phyloP scores from a whole-genome alignment of 2,113 vertebrate genomes.

The Aplodontia rufa region DNA sequence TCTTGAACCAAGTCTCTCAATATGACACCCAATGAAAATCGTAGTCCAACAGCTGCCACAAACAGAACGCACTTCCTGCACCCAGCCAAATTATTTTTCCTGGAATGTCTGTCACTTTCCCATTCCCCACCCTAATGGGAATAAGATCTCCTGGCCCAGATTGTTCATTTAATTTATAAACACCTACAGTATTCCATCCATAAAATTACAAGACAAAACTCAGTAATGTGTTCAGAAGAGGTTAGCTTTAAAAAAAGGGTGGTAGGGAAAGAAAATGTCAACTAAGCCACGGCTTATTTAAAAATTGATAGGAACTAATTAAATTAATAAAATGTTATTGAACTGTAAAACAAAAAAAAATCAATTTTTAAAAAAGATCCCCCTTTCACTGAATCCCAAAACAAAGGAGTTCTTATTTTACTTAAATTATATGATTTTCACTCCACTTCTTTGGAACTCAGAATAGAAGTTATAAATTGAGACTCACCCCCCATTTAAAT shows the following conservation, averaged over 20 bases:
- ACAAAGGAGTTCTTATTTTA: constrained; percentile 60
- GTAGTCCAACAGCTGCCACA: background rate
- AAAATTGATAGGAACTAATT: constrained; percentile 79
- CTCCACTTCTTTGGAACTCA: constrained; percentile 6
- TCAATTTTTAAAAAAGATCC: constrained; percentile 38
- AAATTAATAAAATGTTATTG: constrained; percentile 78
- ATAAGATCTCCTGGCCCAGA: background rate
- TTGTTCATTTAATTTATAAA: background rate
- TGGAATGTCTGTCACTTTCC: background rate
- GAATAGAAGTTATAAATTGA: background rate
- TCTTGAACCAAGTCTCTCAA: background rate
- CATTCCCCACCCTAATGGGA: background rate
- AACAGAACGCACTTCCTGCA: background rate
- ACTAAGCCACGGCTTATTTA: constrained; percentile 68
- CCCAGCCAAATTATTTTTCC: background rate
- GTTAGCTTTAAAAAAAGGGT: background rate
- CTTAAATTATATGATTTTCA: constrained; percentile 61
- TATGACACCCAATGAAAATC: accelerated
- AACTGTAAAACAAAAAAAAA: constrained; percentile 71
- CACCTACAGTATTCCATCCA: background rate
- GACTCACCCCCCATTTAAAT: background rate
- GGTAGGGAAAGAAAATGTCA: constrained; percentile 24
- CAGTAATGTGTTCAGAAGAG: constrained; percentile 12
- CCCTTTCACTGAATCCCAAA: constrained; percentile 52
- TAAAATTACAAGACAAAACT: background rate